Evolutionary conservation across 2,113 vertebrate genomes (phyloP).

Genomic region (Gobiocypris rarus): DNA sequence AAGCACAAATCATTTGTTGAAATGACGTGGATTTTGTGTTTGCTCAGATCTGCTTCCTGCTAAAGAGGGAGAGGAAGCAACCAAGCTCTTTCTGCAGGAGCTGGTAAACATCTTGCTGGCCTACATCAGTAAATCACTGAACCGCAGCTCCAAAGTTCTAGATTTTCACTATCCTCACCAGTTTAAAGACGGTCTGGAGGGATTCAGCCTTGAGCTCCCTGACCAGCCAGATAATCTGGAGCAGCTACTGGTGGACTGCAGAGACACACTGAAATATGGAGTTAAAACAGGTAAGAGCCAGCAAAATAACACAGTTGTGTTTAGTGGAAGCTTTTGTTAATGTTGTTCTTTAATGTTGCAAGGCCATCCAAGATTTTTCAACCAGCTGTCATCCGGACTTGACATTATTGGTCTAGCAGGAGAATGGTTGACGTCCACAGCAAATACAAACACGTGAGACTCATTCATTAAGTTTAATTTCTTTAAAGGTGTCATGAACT

Average conservation of each 20-base stretch:
- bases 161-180: conserved; percentile 77
- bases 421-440: conserved; percentile 74
- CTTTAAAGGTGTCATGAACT: too few relatives aligned
- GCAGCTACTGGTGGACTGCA: conserved; percentile 72
- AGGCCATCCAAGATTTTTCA: conserved; percentile 75
- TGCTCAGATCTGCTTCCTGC: conserved; percentile 70
- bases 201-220: conserved; percentile 71
- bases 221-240: conserved; percentile 71
- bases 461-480: background rate
- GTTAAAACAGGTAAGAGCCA: conserved; percentile 70
- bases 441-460: conserved; percentile 73
- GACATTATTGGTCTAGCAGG: conserved; percentile 69
- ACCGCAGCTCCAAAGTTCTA: conserved; percentile 71
- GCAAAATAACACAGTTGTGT: background rate
- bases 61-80: conserved; percentile 62
- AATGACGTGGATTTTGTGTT: background rate
- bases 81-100: conserved; percentile 69
- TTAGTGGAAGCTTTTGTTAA: background rate
- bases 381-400: conserved; percentile 74
- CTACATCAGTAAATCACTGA: conserved; percentile 69
- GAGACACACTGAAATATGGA: conserved; percentile 74
- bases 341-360: background rate
- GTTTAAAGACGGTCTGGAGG: conserved; percentile 73
- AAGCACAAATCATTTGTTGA: background rate
- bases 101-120: conserved; percentile 69